A percentile compares a stretch with the other conserved stretches of the same genome.
phyloP scores from a whole-genome alignment of 2,113 vertebrate species.

The Neolamprologus cancellatus region DNA sequence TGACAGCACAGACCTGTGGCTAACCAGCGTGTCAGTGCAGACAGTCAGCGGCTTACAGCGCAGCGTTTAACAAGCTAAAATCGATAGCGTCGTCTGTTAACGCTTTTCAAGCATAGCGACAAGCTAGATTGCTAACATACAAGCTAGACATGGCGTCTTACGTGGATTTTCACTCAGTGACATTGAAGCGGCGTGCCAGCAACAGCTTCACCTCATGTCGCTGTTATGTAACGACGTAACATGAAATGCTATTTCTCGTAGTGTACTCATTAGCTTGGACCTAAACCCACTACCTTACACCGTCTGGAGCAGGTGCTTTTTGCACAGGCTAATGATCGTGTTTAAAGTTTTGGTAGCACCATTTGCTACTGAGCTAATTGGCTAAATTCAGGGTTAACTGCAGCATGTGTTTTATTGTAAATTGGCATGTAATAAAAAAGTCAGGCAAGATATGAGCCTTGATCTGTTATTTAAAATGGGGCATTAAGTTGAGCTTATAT shows the following conservation, averaged over 20 bases:
- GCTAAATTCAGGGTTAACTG: not conserved
- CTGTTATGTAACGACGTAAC: not conserved
- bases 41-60: not conserved
- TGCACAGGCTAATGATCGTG: not conserved
- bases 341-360: not conserved
- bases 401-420: not conserved
- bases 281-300: not conserved
- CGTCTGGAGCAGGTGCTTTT: not conserved
- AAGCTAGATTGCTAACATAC: not conserved
- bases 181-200: slow-evolving; percentile 18
- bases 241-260: not conserved
- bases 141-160: not conserved
- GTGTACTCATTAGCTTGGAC: not conserved
- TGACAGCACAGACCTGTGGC: not conserved
- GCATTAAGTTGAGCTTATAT: not conserved
- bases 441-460: not conserved
- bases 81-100: not conserved
- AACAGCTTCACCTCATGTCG: not conserved
- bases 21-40: not conserved
- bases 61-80: not conserved
- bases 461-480: not conserved
- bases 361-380: not conserved
- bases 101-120: not conserved
- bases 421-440: not conserved
- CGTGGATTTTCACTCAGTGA: slow-evolving; percentile 5